Conservation (phyloP, 2,113 vertebrate genomes). For the Burhinus oedicnemus region DNA sequence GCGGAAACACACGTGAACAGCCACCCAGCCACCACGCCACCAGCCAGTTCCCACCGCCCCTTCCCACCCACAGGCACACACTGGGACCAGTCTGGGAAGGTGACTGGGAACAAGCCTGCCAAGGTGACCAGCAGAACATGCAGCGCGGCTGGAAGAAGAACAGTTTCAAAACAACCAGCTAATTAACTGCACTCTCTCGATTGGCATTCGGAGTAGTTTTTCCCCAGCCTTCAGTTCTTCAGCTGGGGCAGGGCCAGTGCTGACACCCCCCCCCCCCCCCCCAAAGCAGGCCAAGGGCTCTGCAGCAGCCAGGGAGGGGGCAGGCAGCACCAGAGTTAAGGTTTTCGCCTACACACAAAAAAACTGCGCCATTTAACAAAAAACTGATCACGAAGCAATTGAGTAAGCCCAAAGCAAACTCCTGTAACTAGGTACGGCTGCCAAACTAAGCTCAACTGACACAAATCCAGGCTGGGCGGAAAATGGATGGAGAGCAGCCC, state of each 20-base stretch:
- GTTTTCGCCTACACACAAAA: background rate
- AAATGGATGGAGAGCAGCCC: too few relatives aligned
- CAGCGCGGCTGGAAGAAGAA: background rate
- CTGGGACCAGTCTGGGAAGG: background rate
- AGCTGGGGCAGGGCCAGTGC: background rate
- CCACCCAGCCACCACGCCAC: background rate
- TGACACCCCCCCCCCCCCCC: too few relatives aligned
- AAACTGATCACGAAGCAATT: background rate
- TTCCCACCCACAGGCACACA: background rate
- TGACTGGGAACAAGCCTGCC: too few relatives aligned
- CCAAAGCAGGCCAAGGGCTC: background rate
- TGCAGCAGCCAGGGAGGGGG: background rate
- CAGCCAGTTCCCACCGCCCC: background rate
- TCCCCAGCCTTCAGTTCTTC: background rate
- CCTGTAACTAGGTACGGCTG: background rate
- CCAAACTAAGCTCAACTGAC: background rate
- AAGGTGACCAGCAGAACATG: accelerated
- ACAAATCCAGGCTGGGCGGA: background rate
- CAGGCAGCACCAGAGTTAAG: background rate
- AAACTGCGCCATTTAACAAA: background rate
- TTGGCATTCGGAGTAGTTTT: accelerated
- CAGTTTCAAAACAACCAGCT: background rate
- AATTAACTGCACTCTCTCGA: background rate
- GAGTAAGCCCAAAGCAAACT: background rate
- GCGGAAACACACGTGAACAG: background rate